Base-by-base conservation (phyloP, 2,113 vertebrate genomes). In the Tauraco erythrolophus region DNA sequence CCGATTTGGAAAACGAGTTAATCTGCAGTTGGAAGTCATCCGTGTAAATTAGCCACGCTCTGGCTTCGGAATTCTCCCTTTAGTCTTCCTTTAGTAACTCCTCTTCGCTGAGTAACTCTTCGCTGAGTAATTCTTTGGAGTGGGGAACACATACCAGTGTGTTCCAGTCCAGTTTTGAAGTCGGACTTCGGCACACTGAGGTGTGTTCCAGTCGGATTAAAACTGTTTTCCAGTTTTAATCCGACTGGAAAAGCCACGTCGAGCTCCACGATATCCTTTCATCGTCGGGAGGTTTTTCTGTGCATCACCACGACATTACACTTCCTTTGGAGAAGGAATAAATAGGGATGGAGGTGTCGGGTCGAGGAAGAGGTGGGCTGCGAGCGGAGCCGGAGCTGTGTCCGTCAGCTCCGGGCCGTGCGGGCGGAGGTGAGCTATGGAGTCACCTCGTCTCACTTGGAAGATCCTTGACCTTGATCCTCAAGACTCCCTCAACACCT, bases 281-380 rank as follows among this genome's bases (percentile, higher is more conserved):
- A 84, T 25, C 39, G 54, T 30, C 12, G 54, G 78, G 82, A 72
- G 62, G 85, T 37, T 83, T 37, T 83, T 79, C 84, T 46, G 66
- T 13, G 79, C 6, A 3, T 51, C 76, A 84, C 66, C 10, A 37
- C 14, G 2, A 14, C 81, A 39, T 7, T 1, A n/a, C 71, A 2
- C 51, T 61, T 82, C 74, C 72, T 79, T 17, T 1, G 12, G 51
- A 78, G 18, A 37, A 33, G 24, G 19, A 72, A 35, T 1, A 23
- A 76, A 33, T 0, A 0, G 0, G 39, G 61, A 60, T 0, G 12
- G 77, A 69, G 54, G 22, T 1, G 4, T 5, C 0, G 28, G 68
- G 58, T 41, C 30, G 27, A 15, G 61, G 53, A 37, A 0, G 14
- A 65, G 27, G 66, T 22, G 84, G 53, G 46, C 46, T 72, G 58